Base-by-base conservation (phyloP, 2,888 invertebrate genomes). In the Mycalesis mineus region DNA sequence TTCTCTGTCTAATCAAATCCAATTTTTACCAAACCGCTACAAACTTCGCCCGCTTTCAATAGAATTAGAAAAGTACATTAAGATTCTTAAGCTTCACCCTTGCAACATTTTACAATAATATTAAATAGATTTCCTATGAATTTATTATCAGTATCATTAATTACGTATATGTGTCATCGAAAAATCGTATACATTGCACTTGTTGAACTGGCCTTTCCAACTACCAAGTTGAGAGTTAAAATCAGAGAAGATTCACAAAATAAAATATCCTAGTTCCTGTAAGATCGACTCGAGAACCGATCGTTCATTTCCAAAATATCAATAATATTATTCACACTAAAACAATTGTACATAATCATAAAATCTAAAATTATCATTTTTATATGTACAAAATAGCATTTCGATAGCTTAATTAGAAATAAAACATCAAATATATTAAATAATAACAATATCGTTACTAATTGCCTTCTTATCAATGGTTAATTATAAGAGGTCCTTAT, bases 161-260 rank as follows among this genome's bases (percentile, higher is more conserved):
- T 88, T 89, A 89, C 88, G 88, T 89, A 89, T 89, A 88, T 88
- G 82, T 84, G 87, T 88, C 83, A 77, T 88, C 83, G 74, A 85
- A 88, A 83, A 88, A 88, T 90, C 90, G 90, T 90, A 90, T 90
- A 90, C 90, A 90, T 90, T 90, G 90, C 90, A 90, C 90, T 84
- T 84, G 84, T 84, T 80, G 75, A 84, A 90, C 89, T 90, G 90
- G 90, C 89, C 90, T 88, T 80, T 74, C 68, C 81, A 76, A 78
- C 82, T 81, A 81, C 76, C 70, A 71, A 69, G 70, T 68, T 69
- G 73, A 73, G 68, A 74, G 73, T 76, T 77, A 69, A 72, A 72
- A 76, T 72, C 74, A 74, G 68, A 78, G 75, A 76, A 74, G 77
- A 78, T 78, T 73, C 77, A 79, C 74, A 78, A 79, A 75, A 53